These are phyloP conservation scores for Bombus affinis DNA, from an alignment of 1,140 invertebrate genomes.

Conservation along the genomic window DNA sequence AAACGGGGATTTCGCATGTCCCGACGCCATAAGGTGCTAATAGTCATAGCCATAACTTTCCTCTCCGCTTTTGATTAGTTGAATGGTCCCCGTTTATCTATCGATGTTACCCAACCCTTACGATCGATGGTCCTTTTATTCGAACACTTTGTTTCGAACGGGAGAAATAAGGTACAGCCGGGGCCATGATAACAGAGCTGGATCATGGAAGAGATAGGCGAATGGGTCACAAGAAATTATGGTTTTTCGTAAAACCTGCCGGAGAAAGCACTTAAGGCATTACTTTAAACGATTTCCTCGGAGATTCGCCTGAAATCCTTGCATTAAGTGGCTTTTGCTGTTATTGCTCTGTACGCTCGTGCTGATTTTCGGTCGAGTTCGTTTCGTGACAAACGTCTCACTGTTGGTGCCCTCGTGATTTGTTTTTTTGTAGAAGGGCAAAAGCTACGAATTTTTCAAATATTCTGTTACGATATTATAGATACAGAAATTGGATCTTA, in stretches of 20 bases:
- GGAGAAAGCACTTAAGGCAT: conserved; percentile 25
- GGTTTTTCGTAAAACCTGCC: conserved; percentile 36
- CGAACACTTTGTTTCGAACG: not conserved
- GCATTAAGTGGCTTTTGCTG: conserved; percentile 17
- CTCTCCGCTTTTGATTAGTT: conserved; percentile 49
- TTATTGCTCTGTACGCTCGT: not conserved
- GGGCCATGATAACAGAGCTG: conserved; percentile 20
- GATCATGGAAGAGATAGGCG: conserved; percentile 4
- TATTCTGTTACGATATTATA: not conserved
- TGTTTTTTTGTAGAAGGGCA: not conserved
- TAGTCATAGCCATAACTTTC: conserved; percentile 49
- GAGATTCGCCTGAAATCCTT: conserved; percentile 1
- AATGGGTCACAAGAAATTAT: conserved; percentile 24
- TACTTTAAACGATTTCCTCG: conserved; percentile 13
- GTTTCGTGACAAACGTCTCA: not conserved
- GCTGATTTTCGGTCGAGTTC: not conserved
- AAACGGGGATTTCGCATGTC: conserved; percentile 51
- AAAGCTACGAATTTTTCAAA: not conserved
- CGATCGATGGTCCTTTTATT: conserved; percentile 23
- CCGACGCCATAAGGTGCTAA: conserved; percentile 49
- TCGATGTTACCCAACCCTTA: not conserved
- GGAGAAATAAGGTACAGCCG: not conserved
- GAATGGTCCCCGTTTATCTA: conserved; percentile 29
- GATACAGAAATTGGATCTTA: not conserved
- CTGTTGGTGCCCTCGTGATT: not conserved